Evolutionary conservation across 2,888 invertebrate species (phyloP), one percentile per base, ranked within the genome.

Genomic region (Minunthozetes semirufus): DNA sequence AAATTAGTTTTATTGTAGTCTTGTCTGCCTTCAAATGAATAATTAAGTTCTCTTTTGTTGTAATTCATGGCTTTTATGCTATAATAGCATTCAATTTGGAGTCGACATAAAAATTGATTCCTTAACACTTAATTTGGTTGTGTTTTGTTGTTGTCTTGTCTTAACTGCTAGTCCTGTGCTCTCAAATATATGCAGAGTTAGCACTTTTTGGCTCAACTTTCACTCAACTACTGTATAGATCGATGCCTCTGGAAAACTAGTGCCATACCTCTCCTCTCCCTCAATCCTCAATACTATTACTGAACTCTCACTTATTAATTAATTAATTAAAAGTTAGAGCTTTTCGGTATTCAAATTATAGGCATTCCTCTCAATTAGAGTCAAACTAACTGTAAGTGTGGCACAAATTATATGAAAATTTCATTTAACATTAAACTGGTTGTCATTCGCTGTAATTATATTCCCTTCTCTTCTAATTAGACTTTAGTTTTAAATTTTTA

Each of bases 71-170:
- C 9, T 56, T 56, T 56, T 59, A 27, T 59, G 42, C 42, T 42
- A 27, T 59, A 59, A 59, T 59, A 29, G 59, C 27, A 59, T 59
- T 29, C 59, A 59, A 59, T 59, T 59, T 59, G 59, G 27, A 59
- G 3, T 19, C 29, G 25, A 27, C 25, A 27, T 27, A 59, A 59
- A 59, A 59, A 59, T 59, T 59, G 29, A 59, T 59, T 59, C 29
- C 27, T 27, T 56, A 50, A n/a, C 19, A 19, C 19, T 19, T 50
- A 50, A 19, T 19, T 59, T 27, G 11, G 27, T 59, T 59, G 13
- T 29, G 9, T 59, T 27, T 13, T 59, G 59, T 25, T 56, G 56
- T 19, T 56, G 13, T 22, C 22, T 13, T 22, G 19, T 56, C 22
- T 29, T 59, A 0, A 13, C 15, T 15, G 25, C 27, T 59, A 29